phyloP scores from a whole-genome alignment of 2,113 vertebrate species.

The Antechinus stuartii region DNA sequence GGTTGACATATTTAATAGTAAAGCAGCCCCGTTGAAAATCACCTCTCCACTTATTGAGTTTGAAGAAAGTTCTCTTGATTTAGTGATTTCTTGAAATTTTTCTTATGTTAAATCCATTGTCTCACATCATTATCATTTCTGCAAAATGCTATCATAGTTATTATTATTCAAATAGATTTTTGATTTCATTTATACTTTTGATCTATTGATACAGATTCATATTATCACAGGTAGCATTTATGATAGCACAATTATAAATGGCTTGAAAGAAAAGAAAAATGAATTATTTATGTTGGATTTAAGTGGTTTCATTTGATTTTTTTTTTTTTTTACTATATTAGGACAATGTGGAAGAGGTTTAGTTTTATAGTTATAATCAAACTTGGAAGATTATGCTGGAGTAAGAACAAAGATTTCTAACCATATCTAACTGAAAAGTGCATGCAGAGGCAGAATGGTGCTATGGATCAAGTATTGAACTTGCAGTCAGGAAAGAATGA shows the following conservation, averaged over 20 bases:
- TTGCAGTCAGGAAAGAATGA: not conserved
- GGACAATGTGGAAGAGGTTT: conserved; percentile 64
- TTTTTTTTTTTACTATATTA: conserved; percentile 75
- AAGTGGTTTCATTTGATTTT: conserved; percentile 78
- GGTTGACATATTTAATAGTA: conserved; percentile 54
- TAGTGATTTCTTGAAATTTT: conserved; percentile 51
- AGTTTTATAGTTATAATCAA: conserved; percentile 56
- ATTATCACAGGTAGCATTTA: conserved; percentile 76
- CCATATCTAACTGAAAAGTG: conserved; percentile 66
- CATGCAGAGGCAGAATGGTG: conserved; percentile 7
- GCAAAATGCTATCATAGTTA: conserved; percentile 54
- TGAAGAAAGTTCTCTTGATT: conserved; percentile 67
- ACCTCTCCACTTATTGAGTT: conserved; percentile 64
- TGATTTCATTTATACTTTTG: conserved; percentile 70
- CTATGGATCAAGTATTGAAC: not conserved
- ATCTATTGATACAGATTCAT: conserved; percentile 76
- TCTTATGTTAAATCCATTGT: conserved; percentile 44
- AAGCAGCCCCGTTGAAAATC: conserved; percentile 46
- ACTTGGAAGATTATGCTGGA: conserved; percentile 55
- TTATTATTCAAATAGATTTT: conserved; percentile 65
- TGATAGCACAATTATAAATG: conserved; percentile 73
- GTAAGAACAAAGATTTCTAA: conserved; percentile 65
- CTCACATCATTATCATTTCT: conserved; percentile 62
- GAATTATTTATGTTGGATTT: conserved; percentile 72
- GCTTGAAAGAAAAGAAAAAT: conserved; percentile 72